A percentile compares a stretch with the other conserved stretches of the same genome.
These are phyloP conservation scores for Mya arenaria DNA, from an alignment of 1,140 invertebrate genomes.

Conservation along the genomic window DNA sequence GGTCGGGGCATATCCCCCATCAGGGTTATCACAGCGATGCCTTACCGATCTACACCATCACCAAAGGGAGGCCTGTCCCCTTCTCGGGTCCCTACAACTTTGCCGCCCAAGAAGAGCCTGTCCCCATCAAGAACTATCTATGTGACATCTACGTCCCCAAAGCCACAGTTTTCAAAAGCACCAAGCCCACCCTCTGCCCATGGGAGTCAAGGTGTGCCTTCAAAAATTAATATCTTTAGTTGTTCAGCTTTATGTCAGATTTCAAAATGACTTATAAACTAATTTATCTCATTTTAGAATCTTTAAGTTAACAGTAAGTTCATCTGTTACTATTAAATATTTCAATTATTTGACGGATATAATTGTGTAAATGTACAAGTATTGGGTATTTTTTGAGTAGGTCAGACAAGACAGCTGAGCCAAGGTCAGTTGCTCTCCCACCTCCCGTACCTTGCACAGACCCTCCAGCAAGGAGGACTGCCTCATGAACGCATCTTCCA, in stretches of 20 bases:
- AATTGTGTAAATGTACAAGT: background rate
- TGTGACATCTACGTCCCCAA: slow-evolving; percentile 22
- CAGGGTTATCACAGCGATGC: slow-evolving; percentile 22
- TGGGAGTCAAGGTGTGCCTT: too few relatives aligned
- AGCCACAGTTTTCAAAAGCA: too few relatives aligned
- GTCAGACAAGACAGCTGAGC: slow-evolving; percentile 2
- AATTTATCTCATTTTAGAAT: too few relatives aligned
- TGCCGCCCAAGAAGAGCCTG: slow-evolving; percentile 51
- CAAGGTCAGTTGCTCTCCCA: slow-evolving; percentile 46
- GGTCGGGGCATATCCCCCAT: slow-evolving; percentile 29
- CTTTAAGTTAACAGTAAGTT: background rate
- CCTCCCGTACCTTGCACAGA: slow-evolving; percentile 42
- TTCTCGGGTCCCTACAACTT: slow-evolving; percentile 34
- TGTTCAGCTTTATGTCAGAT: too few relatives aligned
- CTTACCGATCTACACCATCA: background rate
- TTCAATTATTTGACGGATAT: too few relatives aligned
- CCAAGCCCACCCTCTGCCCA: too few relatives aligned
- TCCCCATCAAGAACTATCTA: slow-evolving; percentile 46
- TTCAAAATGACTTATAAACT: too few relatives aligned
- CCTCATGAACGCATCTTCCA: slow-evolving; percentile 36
- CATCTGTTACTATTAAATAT: background rate
- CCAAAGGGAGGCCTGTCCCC: slow-evolving; percentile 33
- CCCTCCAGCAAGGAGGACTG: slow-evolving; percentile 26
- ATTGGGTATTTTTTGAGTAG: background rate
- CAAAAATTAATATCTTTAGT: too few relatives aligned